A percentile compares a stretch with the other conserved stretches of the same genome.
Conservation (phyloP, 1,140 invertebrate genomes). For the Limonius californicus region DNA sequence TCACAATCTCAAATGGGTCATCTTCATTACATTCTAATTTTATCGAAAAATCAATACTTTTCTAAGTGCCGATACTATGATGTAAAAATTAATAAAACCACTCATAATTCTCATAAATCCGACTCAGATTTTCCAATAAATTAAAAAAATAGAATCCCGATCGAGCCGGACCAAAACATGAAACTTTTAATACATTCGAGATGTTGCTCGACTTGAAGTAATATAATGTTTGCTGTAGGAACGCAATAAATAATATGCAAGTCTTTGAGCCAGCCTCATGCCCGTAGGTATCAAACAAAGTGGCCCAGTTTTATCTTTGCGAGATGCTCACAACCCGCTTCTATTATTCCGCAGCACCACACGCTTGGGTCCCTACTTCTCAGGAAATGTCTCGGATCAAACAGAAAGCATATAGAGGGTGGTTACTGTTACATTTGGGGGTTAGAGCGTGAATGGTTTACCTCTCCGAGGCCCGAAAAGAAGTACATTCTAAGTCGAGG, state of each 20-base stretch:
- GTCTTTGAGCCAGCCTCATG: constrained; percentile 46
- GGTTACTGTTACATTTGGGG: constrained; percentile 42
- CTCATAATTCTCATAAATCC: too few species aligned
- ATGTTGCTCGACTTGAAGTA: constrained; percentile 30
- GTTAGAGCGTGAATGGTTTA: constrained; percentile 32
- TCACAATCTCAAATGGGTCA: too few species aligned
- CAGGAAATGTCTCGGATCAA: constrained; percentile 49
- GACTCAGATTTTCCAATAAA: too few species aligned
- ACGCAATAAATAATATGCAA: constrained; percentile 50
- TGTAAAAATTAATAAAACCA: too few species aligned
- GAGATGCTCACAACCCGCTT: neutral
- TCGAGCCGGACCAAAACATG: neutral
- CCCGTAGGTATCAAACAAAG: constrained; percentile 45
- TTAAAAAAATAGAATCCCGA: too few species aligned
- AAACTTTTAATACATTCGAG: constrained; percentile 25
- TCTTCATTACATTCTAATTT: too few species aligned
- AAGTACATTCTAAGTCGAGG: constrained; percentile 32
- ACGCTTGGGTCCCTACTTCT: constrained; percentile 25
- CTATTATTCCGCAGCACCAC: constrained; percentile 7
- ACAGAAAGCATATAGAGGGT: constrained; percentile 50
- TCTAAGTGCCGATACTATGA: too few species aligned
- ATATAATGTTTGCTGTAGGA: constrained; percentile 47
- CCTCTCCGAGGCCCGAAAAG: neutral
- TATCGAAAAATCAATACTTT: too few species aligned
- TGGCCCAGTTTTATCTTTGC: constrained; percentile 25